Percentiles rank a stretch among this genome's conserved stretches.
Conservation (phyloP, 2,888 invertebrate species). For the Morpho achilles region DNA sequence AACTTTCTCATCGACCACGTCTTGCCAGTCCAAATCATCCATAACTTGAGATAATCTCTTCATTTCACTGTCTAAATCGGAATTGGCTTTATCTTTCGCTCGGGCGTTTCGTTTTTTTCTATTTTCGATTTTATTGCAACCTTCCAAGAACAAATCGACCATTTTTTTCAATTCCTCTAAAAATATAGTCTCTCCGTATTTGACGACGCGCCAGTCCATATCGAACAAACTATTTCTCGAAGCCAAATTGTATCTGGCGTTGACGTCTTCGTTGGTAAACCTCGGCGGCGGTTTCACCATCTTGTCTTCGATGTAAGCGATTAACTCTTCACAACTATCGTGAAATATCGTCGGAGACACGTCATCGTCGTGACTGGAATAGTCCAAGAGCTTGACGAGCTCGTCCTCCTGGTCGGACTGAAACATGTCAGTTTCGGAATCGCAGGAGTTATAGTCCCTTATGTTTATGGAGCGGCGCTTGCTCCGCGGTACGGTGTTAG, state of each 20-base stretch:
- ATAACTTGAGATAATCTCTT: conserved; percentile 64
- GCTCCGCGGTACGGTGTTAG: conserved; percentile 49
- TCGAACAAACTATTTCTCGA: conserved; percentile 62
- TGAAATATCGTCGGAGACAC: conserved; percentile 67
- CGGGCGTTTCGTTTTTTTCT: conserved; percentile 48
- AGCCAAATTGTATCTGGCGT: conserved; percentile 60
- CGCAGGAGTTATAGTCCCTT: conserved; percentile 65
- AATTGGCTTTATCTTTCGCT: conserved; percentile 48
- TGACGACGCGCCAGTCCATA: conserved; percentile 72
- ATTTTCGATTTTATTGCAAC: conserved; percentile 46
- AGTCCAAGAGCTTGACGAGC: conserved; percentile 85
- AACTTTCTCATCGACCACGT: conserved; percentile 35
- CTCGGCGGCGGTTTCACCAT: conserved; percentile 46
- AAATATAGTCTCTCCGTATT: conserved; percentile 71
- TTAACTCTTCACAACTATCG: conserved; percentile 66
- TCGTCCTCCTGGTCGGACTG: conserved; percentile 90
- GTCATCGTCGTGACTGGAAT: conserved; percentile 82
- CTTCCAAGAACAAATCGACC: conserved; percentile 54
- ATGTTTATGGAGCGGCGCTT: conserved; percentile 51
- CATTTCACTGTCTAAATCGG: conserved; percentile 68
- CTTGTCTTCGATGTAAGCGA: conserved; percentile 58
- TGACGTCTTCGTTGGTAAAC: conserved; percentile 46
- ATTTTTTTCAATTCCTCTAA: conserved; percentile 66
- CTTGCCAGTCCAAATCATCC: conserved; percentile 61
- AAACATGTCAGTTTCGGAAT: conserved; percentile 87